Base-by-base conservation (phyloP, 2,888 invertebrate species). In the Epicampocera succincta region DNA sequence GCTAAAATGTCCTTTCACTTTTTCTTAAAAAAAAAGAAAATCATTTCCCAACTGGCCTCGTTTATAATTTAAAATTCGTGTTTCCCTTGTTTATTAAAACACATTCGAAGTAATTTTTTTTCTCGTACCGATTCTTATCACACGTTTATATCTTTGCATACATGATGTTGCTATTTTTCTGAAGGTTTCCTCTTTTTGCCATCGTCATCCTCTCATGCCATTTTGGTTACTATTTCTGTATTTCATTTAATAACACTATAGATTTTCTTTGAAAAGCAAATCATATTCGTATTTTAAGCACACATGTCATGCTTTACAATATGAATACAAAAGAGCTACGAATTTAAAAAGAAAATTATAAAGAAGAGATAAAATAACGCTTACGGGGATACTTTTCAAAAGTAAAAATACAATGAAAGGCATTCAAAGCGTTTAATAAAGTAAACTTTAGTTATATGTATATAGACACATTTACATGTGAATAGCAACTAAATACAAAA, bases 101-200 rank as follows among this genome's bases (percentile, higher is more conserved):
- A 63, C 38, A 69, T 50, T 56, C 63, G 54, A 77, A 48, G 17
- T 58, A 54, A 29, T 19, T 61, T 44, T 50, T 50, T 56, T 77
- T 48, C 17, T 42, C 11, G 17, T 17, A 12, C 29, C 33, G 42
- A 21, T 56, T 73, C 54, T 61, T 80, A 82, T 78, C 82, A 71
- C 78, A 78, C 71, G 71, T 71, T 74, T 52, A 46, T 65, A 78
- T 74, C 78, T 78, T 48, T 75, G 58, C 52, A 60, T 60, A 42
- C 52, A 73, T 79, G 73, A 58, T 78, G 72, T 79, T 60, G 72
- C 50, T 19, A 38, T 66, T 73, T 48, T 48, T 50, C 60, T 29
- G 12, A 15, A 29, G 72, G 52, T 52, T 78, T 79, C 66, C 72
- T 78, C 29, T 56, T 33, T 33, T 17, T 54, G 61, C 52, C 50